Evolutionary conservation across 2,113 vertebrate species (phyloP), one percentile per base, ranked within the genome.

Genomic region (Hydrolagus affinis): DNA sequence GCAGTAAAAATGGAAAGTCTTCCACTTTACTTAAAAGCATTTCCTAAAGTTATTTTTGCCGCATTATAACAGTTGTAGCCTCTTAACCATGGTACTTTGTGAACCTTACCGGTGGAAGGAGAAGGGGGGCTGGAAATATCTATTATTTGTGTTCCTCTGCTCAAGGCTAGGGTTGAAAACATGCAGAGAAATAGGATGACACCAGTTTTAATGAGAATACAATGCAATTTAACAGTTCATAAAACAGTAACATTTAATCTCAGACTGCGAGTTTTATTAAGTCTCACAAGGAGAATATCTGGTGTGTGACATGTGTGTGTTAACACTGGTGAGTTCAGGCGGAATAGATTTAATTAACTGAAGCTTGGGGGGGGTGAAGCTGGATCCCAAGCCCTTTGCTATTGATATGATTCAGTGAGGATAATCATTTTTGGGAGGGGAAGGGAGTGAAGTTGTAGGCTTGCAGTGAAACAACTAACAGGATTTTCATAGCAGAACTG

Each of bases 171-270:
- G 89, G 85, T 89, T 89, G 70, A 28, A 85, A 91, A 87, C 88
- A 71, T 89, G 87, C 91, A 90, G 91, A 87, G 86, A 88, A 90
- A 85, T 89, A 88, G 89, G 87, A 91, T 89, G 92, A 91, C 88
- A 90, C 74, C 77, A 88, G 72, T 80, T 91, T 93, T 93, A 91
- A 92, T 92, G 92, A 91, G 87, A 89, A 90, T 90, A 92, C 90
- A 92, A 87, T 91, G 89, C 90, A 93, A 94, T 95, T 95, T 94
- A 95, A 92, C 95, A 95, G 94, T 94, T 95, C 94, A 95, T 96
- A 96, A 96, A 95, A 88, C 91, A 92, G 91, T 93, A 93, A 92
- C 95, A 95, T 95, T 94, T 94, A 95, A 93, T 94, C 90, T 87
- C 86, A 88, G 89, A 70, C 89, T 87, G 88, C 89, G 89, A 94